Conservation (phyloP, 2,888 invertebrate species). For the Napeogenes inachia region DNA sequence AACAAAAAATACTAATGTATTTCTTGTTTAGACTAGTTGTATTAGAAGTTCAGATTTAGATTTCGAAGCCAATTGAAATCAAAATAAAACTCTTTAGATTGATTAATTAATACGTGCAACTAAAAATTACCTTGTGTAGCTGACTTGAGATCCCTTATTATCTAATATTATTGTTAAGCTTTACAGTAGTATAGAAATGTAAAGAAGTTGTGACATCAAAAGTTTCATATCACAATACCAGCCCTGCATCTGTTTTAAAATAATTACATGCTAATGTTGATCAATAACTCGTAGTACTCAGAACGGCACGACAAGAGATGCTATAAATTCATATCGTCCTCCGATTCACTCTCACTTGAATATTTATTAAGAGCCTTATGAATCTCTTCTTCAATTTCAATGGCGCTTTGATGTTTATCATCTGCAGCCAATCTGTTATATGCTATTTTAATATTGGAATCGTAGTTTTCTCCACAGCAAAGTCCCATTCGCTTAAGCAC, state of each 20-base stretch:
- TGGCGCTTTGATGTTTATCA: constrained; percentile 59
- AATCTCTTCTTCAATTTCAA: constrained; percentile 67
- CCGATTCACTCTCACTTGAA: constrained; percentile 64
- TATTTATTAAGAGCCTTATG: constrained; percentile 56
- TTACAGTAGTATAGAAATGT: background rate
- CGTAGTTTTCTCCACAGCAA: constrained; percentile 51
- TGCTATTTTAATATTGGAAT: constrained; percentile 52
- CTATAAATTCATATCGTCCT: constrained; percentile 67
- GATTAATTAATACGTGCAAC: constrained; percentile 31
- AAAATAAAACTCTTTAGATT: constrained; percentile 39
- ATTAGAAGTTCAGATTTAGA: constrained; percentile 13
- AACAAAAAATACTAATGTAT: constrained; percentile 17
- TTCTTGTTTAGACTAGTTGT: background rate
- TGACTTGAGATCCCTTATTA: constrained; percentile 7
- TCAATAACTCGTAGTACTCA: constrained; percentile 53
- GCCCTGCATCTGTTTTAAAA: constrained; percentile 48
- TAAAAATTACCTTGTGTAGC: constrained; percentile 19
- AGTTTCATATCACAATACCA: constrained; percentile 53
- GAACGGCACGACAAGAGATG: constrained; percentile 45
- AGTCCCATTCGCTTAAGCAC: constrained; percentile 44
- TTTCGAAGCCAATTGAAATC: constrained; percentile 25
- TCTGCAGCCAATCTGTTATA: constrained; percentile 65
- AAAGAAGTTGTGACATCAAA: constrained; percentile 49
- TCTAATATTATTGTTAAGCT: constrained; percentile 7
- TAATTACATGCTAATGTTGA: constrained; percentile 34